Evolutionary conservation across 2,888 invertebrate species (phyloP), one percentile per base, ranked within the genome.

Genomic region (Leptinotarsa rubiginosa): DNA sequence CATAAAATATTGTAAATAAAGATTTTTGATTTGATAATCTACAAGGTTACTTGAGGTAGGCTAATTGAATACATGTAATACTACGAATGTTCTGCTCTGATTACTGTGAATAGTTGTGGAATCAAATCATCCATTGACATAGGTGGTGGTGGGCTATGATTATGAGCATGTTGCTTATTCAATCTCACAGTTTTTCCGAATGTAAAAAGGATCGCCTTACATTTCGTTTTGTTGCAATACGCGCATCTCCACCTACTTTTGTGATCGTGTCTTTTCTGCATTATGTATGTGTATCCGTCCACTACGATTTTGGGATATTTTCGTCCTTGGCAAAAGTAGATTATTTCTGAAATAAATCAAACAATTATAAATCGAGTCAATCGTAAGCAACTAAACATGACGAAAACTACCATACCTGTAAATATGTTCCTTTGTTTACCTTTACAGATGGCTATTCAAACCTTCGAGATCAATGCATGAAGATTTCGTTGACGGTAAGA

Each of bases 241-340:
- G 47, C 25, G 64, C 78, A 78, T 22, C 77, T 59, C 78, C 77
- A 78, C 65, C 78, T 65, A 47, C 70, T 78, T 50, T 72, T n/a
- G 66, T 78, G 70, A 68, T 75, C 31, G 54, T 74, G 65, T 20
- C 75, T 77, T 41, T 74, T 75, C 18, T 78, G 78, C 54, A 79
- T 70, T 18, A 73, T 66, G 69, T 78, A 82, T 2, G 76, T 65
- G 50, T 81, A 76, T 41, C 77, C 66, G 18, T 82, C 79, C 25
- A 82, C 65, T 10, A 82, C 74, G 12, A 83, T 54, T 72, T 76
- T 80, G 0, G 83, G 83, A 72, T 83, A 79, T 69, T 82, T 83
- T 66, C 80, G 72, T 15, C 82, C 81, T n/a, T 65, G 65, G 69
- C 70, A 75, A 47, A 82, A 73, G 69, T 80, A 79, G 50, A 83